Evolutionary conservation across 2,888 invertebrate genomes (phyloP).

Genomic region (Alentia gelatinosa): DNA sequence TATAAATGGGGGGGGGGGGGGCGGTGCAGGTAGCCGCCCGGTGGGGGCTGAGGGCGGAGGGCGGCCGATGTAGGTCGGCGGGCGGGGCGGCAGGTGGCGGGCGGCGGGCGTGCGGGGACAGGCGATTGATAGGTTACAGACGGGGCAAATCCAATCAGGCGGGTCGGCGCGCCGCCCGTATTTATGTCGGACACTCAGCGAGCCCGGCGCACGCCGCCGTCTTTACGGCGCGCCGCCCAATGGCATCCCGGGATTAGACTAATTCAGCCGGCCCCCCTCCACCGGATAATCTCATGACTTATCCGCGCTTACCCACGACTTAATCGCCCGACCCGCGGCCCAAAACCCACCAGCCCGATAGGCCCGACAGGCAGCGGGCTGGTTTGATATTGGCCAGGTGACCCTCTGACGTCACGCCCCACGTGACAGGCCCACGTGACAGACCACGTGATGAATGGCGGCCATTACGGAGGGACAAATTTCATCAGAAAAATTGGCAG

Average conservation of each 20-base stretch:
- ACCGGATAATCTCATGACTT: not conserved
- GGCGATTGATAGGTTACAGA: conserved; percentile 41
- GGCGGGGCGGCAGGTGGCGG: not conserved
- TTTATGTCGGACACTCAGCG: conserved; percentile 27
- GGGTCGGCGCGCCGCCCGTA: not conserved
- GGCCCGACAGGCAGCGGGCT: not conserved
- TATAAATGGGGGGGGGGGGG: not conserved
- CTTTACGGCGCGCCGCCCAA: not conserved
- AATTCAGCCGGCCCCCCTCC: conserved; percentile 1
- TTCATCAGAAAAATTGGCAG: conserved; percentile 45
- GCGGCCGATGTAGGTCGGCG: not conserved
- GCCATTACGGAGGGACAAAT: conserved; percentile 29
- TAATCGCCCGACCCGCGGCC: conserved; percentile 2
- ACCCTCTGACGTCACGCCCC: conserved; percentile 45
- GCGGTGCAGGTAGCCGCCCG: not conserved
- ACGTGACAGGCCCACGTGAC: conserved; percentile 42
- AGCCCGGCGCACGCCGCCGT: not conserved
- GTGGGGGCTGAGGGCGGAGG: not conserved
- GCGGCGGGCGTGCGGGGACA: not conserved
- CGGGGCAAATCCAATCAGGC: conserved; percentile 37
- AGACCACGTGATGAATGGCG: conserved; percentile 42
- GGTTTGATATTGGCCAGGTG: conserved; percentile 39
- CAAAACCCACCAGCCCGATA: not conserved
- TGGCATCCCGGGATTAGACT: not conserved
- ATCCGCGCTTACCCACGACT: conserved; percentile 30